Conservation (phyloP, 2,888 invertebrate species). For the Drosophila robusta region DNA sequence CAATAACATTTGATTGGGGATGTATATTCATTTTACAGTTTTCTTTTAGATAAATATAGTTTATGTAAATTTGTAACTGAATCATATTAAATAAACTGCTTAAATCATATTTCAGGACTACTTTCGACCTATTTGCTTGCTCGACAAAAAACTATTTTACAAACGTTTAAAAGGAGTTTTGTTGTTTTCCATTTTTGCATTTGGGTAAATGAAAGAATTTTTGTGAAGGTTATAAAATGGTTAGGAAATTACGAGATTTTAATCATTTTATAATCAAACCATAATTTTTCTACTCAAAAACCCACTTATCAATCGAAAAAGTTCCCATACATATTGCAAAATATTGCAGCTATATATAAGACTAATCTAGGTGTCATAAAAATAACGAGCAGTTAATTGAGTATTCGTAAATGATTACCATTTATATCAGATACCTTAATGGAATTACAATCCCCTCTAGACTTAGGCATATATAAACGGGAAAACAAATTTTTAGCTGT, state of each 20-base stretch:
- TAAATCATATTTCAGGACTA: no score
- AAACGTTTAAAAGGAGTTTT: no score
- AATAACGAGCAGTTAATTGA: constrained; percentile 41
- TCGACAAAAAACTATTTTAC: no score
- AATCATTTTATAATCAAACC: not conserved
- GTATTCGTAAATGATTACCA: constrained; percentile 16
- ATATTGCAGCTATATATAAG: constrained; percentile 8
- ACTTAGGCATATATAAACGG: not conserved
- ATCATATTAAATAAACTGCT: no score
- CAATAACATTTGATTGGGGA: constrained; percentile 8
- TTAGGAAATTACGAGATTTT: not conserved
- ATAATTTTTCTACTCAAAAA: not conserved
- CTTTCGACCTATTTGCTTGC: no score
- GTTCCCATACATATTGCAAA: not conserved
- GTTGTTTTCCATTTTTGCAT: no score
- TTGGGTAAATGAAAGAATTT: no score
- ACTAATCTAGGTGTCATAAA: constrained; percentile 26
- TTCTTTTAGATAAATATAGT: no score
- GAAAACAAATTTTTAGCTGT: not conserved
- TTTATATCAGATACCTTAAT: constrained; percentile 32
- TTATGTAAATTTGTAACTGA: no score
- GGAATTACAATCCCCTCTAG: constrained; percentile 1
- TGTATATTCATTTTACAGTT: constrained; percentile 4
- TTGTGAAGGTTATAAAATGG: no score
- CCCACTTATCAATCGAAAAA: constrained; percentile 4